Base-by-base conservation (phyloP, 2,797 vertebrate species). In the Pseudopleuronectes americanus region DNA sequence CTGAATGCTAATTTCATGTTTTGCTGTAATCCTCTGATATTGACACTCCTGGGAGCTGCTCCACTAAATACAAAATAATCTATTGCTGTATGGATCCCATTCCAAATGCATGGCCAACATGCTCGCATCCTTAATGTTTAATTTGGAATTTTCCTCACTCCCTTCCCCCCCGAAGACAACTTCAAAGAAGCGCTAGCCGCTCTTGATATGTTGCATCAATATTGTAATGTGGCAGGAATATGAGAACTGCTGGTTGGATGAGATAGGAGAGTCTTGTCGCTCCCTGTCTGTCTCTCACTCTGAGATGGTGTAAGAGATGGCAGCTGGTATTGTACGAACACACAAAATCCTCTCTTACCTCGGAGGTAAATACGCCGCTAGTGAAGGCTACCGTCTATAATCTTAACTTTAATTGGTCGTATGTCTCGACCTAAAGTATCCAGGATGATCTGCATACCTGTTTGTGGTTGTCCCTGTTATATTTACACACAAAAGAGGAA, bases 11-110 rank as follows among this genome's bases (percentile, higher is more conserved):
- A 95, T 94, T 94, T 93, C 84, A 83, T 94, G 93, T 94, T 95
- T 94, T 94, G 91, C 92, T 93, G 89, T 94, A 94, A 94, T 95
- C 93, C 92, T 95, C 93, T 94, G 94, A 95, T 95, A 94, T 93
- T 92, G 92, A 94, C 93, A 94, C 94, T 95, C 93, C 89, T 94
- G 94, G 93, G 94, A 95, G 92, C 94, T 94, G 93, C 93, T 95
- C 93, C 90, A 94, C 90, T 94, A 94, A 94, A 95, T 94, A 93
- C 89, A 93, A 94, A 94, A 94, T 94, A 94, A 94, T 94, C 91
- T 94, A 92, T 94, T 93, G 93, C 94, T 92, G 90, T 92, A 93
- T 93, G 92, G 93, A 94, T 93, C 90, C 92, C 87, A 89, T 93
- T 94, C 89, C 90, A 87, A 91, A 93, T 91, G 90, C 93, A 92